Evolutionary conservation across 1,140 invertebrate species (phyloP).

Genomic region (Drosophila bifasciata): DNA sequence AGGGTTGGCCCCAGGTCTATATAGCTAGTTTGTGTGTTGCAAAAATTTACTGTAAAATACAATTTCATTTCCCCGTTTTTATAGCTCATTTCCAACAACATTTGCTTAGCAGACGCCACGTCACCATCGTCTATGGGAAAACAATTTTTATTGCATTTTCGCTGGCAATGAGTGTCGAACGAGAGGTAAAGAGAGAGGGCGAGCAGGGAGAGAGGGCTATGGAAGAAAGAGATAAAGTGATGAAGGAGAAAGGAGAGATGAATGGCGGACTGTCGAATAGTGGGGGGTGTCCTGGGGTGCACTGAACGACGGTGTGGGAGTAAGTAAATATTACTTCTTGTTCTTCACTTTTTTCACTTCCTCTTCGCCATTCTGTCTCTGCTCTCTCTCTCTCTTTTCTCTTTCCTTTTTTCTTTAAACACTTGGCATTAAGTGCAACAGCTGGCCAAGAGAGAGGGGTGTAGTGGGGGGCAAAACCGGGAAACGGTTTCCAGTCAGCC

Average conservation of each 20-base stretch:
- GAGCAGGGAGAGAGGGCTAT: not conserved
- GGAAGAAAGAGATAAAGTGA: too few relatives aligned
- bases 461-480: conserved; percentile 8
- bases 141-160: conserved; percentile 81
- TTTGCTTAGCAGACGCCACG: conserved; percentile 62
- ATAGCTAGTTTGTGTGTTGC: conserved; percentile 77
- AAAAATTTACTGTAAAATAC: conserved; percentile 80
- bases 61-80: conserved; percentile 72
- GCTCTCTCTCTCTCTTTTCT: not conserved
- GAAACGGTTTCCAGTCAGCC: conserved; percentile 66
- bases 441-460: conserved; percentile 29
- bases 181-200: conserved; percentile 42
- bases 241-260: conserved; percentile 1
- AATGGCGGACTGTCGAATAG: conserved; percentile 32
- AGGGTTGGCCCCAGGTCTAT: conserved; percentile 23
- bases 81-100: conserved; percentile 81
- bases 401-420: conserved; percentile 58
- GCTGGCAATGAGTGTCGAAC: conserved; percentile 68
- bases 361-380: conserved; percentile 12
- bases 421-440: conserved; percentile 80
- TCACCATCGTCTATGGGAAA: conserved; percentile 66
- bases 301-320: conserved; percentile 19
- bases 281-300: conserved; percentile 14
- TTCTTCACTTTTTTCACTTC: conserved; percentile 7
- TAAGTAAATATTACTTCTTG: conserved; percentile 75